Evolutionary conservation across 1,140 invertebrate genomes (phyloP), one percentile per base, ranked within the genome.

Genomic region (Pseudomyrmex cubaensis): DNA sequence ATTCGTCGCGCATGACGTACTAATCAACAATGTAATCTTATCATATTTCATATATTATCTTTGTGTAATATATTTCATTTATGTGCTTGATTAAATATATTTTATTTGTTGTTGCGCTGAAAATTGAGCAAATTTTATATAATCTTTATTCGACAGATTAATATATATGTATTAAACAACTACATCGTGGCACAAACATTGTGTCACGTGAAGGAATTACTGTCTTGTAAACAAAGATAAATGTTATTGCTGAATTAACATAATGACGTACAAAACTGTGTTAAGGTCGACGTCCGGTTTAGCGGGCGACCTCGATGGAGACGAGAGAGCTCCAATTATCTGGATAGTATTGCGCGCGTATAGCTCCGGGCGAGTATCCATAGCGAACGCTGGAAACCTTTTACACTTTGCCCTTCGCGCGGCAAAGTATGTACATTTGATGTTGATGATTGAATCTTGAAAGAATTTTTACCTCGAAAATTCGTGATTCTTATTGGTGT

Each of bases 291-390:
- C 13, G n/a, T 9, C 7, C 0, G 25, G 22, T 62, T 62, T 74
- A 74, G 56, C n/a, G 46, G 10, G 7, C 4, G 46, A 5, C 46
- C 46, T 74, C 12, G 15, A 44, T 20, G 4, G 8, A 9, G 69
- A 52, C 13, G 9, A 35, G n/a, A 73, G 46, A 73, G 22, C 2
- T 61, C 56, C 77, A 50, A 82, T 82, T 82, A 82, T 61, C 1
- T 15, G 13, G 57, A 70, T 48, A 12, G 2, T 25, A 3, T 59
- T 8, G 22, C 46, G 15, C 46, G 15, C n/a, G 13, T 56, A 52
- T 12, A 7, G 13, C 17, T 69, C 22, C 44, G 20, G 48, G 5
- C 2, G 35, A 7, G 5, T 35, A 35, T 35, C 0, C 0, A 5
- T 35, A 2, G 66, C 1, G 7, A 22, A 20, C 57, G 10, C 15